Base-by-base conservation (phyloP, 2,113 vertebrate genomes). In the Isichthys henryi region DNA sequence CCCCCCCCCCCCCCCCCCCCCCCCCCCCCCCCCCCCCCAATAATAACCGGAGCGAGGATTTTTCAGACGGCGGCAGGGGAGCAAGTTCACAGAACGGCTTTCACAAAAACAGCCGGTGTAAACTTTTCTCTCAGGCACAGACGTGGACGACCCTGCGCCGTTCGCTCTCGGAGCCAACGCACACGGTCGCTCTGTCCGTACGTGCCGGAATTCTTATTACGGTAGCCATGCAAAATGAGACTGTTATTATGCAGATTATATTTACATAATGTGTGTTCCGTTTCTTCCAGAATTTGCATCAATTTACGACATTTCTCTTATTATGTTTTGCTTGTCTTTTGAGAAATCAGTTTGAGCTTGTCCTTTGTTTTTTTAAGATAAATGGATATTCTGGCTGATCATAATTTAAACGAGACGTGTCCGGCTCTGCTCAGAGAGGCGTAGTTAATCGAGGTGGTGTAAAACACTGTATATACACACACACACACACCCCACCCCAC, bases 11-110 rank as follows among this genome's bases (percentile, higher is more conserved):
- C n/a, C n/a, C n/a, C n/a, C n/a, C n/a, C n/a, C n/a, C n/a, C n/a
- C n/a, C n/a, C n/a, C n/a, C n/a, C n/a, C n/a, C n/a, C n/a, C n/a
- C n/a, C n/a, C n/a, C n/a, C n/a, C n/a, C n/a, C n/a, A n/a, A 91
- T 52, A 87, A 89, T 92, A 89, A 88, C 91, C 66, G 89, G 92
- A 88, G 52, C 66, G 86, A 90, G 89, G 92, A 92, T 88, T 93
- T 91, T 92, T 91, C 56, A 92, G 93, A 93, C 92, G 92, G 92
- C 91, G 90, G 91, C 35, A 46, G 91, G 92, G 66, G 82, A 92
- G 91, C 90, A 94, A 93, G 92, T 92, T 92, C 91, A 45, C 88
- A 89, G 92, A 39, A 85, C 89, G 77, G 10, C 88, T 89, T 74
- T 88, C 91, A 52, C 83, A 56, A 46, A 21, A 89, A 70, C 77